Base-by-base conservation (phyloP, 1,140 invertebrate species). In the Cydia fagiglandana region DNA sequence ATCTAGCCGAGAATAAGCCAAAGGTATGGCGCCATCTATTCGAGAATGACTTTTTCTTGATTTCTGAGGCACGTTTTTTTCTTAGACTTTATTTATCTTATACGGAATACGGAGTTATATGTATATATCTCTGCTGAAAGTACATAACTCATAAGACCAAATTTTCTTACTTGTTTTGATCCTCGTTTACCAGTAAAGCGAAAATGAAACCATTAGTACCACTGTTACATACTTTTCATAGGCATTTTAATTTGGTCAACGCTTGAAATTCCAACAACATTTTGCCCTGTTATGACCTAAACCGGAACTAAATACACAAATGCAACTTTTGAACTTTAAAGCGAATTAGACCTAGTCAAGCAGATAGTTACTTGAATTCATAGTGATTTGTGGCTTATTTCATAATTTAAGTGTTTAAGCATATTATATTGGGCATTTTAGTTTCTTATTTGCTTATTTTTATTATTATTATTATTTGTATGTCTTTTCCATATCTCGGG, bases 271-370 rank as follows among this genome's bases (percentile, higher is more conserved):
- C 7, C 17, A 24, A 61, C 17, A 61, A 5, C 20, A 24, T 2
- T 61, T 61, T 24, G n/a, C 17, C 9, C 17, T 56, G 17, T 61
- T 61, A 12, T 24, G 20, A 24, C 17, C 56, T 61, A 61, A 61
- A 10, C 53, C 56, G 17, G 56, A 61, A 61, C 56, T 24, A 24
- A 2, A 2, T 24, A 61, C n/a, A 56, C 2, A 56, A 3, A 15
- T 56, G 53, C n/a, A 61, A 61, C 56, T 61, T 61, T 61, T 61
- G 56, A 61, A 61, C 56, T 61, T 24, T 20, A 61, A 61, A 61
- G 20, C 53, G n/a, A 56, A 56, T 17, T 61, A 61, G 56, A 4
- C 1, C 17, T 24, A 7, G 20, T 61, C 56, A 61, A 12, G 20
- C 6, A 4, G 53, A 17, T n/a, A 6, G 0, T 56, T 20, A 5